These are phyloP conservation scores for Cuculus canorus DNA, from an alignment of 2,797 vertebrate species.

Conservation along the genomic window DNA sequence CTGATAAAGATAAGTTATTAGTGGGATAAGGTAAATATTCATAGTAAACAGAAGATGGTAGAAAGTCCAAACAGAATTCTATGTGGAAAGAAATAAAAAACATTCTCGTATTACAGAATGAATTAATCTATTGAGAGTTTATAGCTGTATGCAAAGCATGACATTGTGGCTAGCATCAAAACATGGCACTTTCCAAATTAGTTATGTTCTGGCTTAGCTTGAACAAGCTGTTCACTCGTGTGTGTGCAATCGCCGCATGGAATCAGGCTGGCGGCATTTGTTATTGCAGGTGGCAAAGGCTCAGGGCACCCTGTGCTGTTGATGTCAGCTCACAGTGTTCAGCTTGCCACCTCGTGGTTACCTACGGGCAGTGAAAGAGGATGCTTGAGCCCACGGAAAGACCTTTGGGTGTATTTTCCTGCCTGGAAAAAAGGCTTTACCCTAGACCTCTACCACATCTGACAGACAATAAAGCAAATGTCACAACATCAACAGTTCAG, in stretches of 20 bases:
- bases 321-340: neutral
- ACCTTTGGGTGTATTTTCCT: neutral
- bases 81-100: neutral
- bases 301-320: neutral
- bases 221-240: neutral
- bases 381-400: neutral
- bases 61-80: neutral
- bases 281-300: neutral
- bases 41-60: neutral
- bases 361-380: neutral
- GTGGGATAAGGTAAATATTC: neutral
- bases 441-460: neutral
- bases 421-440: neutral
- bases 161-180: neutral
- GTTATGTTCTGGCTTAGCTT: neutral
- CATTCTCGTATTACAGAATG: neutral
- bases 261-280: neutral
- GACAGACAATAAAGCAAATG: neutral
- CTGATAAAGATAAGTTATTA: neutral
- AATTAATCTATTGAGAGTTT: neutral
- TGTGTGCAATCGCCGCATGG: neutral
- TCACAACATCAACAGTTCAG: neutral
- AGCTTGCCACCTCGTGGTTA: constrained; percentile 56
- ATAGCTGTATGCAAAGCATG: neutral
- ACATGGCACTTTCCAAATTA: neutral